A percentile compares a stretch with the other conserved stretches of the same genome.
Evolutionary conservation across 2,113 vertebrate genomes (phyloP).

Genomic region (Oxygymnocypris stewartii): DNA sequence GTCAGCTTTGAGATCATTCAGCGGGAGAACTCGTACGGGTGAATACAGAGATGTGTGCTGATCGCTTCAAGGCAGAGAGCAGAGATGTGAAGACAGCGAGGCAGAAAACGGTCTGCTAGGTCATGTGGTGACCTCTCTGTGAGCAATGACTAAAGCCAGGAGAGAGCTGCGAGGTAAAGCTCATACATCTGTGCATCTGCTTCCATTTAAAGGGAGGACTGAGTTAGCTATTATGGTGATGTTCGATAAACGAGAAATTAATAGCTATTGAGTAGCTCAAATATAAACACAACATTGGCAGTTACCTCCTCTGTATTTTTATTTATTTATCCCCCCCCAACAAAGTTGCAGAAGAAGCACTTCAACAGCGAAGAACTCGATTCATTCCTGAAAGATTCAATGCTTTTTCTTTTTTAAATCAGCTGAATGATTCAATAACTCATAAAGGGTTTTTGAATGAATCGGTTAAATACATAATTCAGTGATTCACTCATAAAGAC

Average conservation of each 20-base stretch:
- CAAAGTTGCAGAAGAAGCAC: no score
- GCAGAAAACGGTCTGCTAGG: constrained; percentile 1
- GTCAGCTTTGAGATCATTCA: neutral
- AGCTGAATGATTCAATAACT: neutral
- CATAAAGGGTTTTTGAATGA: no score
- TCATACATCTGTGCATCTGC: neutral
- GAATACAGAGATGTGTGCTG: neutral
- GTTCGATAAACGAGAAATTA: neutral
- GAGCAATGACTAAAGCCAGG: neutral
- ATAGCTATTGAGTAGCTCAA: neutral
- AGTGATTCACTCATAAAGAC: no score
- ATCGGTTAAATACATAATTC: no score
- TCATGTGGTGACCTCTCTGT: constrained; percentile 2
- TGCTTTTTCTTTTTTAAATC: no score
- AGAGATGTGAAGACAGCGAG: constrained; percentile 9
- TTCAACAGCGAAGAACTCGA: no score
- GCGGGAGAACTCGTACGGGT: neutral
- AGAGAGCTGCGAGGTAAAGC: neutral
- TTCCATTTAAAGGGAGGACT: neutral
- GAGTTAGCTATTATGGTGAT: neutral
- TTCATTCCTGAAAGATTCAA: no score
- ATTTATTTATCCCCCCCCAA: no score
- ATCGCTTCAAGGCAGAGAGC: constrained; percentile 12
- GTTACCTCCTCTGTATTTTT: neutral
- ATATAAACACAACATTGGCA: neutral